A percentile compares a stretch with the other conserved stretches of the same genome.
Evolutionary conservation across 2,113 vertebrate genomes (phyloP).

Genomic region (Neotragus moschatus): DNA sequence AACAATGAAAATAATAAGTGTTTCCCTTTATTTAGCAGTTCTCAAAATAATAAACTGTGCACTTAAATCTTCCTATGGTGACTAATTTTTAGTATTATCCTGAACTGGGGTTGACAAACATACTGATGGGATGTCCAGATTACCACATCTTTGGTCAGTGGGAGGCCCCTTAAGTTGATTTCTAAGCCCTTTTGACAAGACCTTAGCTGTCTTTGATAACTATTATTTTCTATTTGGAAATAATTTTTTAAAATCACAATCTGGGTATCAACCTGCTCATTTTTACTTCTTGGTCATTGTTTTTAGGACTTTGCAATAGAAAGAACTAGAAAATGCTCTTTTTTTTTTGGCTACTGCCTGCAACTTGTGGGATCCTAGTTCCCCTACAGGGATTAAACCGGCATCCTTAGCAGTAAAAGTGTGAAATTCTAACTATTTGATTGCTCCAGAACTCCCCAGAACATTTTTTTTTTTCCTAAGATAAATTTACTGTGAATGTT

Average conservation of each 20-base stretch:
- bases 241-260: background rate
- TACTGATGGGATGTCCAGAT: background rate
- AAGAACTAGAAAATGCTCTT: constrained; percentile 3
- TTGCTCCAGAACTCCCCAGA: background rate
- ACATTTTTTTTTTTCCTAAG: background rate
- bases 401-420: background rate
- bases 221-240: background rate
- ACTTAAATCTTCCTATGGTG: background rate
- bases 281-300: background rate
- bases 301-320: background rate
- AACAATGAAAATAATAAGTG: background rate
- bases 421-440: background rate
- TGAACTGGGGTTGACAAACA: background rate
- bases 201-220: background rate
- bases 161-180: background rate
- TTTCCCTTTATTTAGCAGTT: background rate
- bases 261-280: background rate
- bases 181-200: background rate
- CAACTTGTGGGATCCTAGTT: background rate
- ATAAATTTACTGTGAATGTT: background rate
- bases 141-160: background rate
- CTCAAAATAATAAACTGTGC: background rate
- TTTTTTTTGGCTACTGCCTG: background rate
- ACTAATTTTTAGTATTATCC: background rate
- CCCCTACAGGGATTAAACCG: background rate